Evolutionary conservation across 2,888 invertebrate species (phyloP).

Genomic region (Drosophila barbarae): DNA sequence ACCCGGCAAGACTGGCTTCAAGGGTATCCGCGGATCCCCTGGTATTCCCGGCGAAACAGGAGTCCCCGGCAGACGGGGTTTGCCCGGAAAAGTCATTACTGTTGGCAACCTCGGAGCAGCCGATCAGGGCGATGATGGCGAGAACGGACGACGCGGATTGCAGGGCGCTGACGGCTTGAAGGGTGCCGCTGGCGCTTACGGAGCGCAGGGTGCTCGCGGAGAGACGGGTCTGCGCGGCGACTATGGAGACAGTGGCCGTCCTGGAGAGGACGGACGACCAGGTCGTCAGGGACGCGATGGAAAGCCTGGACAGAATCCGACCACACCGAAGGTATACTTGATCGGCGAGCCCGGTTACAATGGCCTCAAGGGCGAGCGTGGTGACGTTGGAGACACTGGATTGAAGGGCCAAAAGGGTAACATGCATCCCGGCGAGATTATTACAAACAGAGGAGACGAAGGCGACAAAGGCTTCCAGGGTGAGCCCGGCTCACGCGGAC

Average conservation of each 20-base stretch:
- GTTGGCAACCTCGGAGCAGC: conserved; percentile 57
- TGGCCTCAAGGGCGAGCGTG: conserved; percentile 80
- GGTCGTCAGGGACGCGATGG: conserved; percentile 82
- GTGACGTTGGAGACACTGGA: conserved; percentile 78
- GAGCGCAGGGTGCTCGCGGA: conserved; percentile 74
- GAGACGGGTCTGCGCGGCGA: conserved; percentile 76
- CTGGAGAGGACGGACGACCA: conserved; percentile 78
- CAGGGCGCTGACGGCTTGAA: conserved; percentile 72
- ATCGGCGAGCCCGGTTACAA: conserved; percentile 73
- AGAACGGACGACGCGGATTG: conserved; percentile 78
- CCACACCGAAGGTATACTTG: conserved; percentile 68
- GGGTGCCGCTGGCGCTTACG: conserved; percentile 72
- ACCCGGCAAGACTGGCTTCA: conserved; percentile 80
- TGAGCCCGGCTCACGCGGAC: not conserved
- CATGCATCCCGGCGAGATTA: conserved; percentile 81
- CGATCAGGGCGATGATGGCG: conserved; percentile 71
- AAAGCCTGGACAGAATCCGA: conserved; percentile 80
- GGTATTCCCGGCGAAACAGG: conserved; percentile 80
- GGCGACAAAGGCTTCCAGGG: conserved; percentile 81
- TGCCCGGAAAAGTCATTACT: conserved; percentile 74
- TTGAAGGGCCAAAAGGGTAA: conserved; percentile 83
- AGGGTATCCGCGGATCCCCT: conserved; percentile 82
- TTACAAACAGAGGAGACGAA: conserved; percentile 80
- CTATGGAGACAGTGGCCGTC: conserved; percentile 75
- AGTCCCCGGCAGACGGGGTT: conserved; percentile 68